Conservation (phyloP, 35 echinoderm and acorn worm genomes). For the Lytechinus pictus region DNA sequence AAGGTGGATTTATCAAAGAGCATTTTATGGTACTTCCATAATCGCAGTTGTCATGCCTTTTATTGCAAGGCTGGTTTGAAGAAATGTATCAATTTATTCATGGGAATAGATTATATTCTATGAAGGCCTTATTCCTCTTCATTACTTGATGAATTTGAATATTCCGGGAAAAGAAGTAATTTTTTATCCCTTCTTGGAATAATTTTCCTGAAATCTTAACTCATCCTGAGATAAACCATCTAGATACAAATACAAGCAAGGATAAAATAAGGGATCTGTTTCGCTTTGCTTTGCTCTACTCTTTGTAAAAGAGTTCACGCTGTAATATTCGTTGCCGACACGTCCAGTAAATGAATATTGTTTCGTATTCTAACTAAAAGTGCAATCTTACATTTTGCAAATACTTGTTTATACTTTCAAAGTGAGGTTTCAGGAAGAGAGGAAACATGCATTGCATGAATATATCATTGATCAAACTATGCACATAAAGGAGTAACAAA, state of each 20-base stretch:
- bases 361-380: too few relatives aligned
- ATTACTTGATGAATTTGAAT: background rate
- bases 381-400: too few relatives aligned
- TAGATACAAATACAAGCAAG: too few relatives aligned
- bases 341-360: too few relatives aligned
- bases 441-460: too few relatives aligned
- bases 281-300: background rate
- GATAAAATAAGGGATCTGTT: background rate
- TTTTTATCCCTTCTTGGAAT: background rate
- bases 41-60: slow-evolving; percentile 2
- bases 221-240: background rate
- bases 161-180: background rate
- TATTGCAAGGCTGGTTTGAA: background rate
- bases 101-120: background rate
- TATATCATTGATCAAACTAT: too few relatives aligned
- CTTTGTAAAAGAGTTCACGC: background rate
- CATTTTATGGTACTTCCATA: background rate
- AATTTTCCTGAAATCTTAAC: background rate
- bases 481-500: too few relatives aligned
- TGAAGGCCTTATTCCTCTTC: background rate
- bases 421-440: too few relatives aligned
- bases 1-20: background rate
- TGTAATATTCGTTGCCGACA: too few relatives aligned
- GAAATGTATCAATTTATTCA: slow-evolving; percentile 12
- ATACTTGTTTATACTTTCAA: too few relatives aligned